Evolutionary conservation across 2,888 invertebrate genomes (phyloP).

Genomic region (Lasioglossum oenotherae): DNA sequence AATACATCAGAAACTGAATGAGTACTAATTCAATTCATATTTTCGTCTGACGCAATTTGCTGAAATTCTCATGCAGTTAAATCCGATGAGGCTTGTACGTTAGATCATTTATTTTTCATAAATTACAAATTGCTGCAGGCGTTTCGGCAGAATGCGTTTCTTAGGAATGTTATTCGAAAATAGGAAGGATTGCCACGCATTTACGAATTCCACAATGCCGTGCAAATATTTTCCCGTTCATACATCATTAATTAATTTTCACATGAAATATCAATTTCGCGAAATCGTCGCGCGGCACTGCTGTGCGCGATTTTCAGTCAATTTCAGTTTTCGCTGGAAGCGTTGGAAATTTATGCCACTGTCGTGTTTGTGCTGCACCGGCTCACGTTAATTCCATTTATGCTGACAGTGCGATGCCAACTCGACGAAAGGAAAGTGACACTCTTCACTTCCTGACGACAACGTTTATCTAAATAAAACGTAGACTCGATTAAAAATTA

Average conservation of each 20-base stretch:
- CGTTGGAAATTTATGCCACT: background rate
- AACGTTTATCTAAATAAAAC: background rate
- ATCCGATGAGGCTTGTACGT: background rate
- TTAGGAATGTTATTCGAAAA: background rate
- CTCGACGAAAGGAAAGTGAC: background rate
- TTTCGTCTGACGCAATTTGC: background rate
- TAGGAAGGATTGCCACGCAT: background rate
- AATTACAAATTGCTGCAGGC: constrained; percentile 21
- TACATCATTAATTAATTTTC: background rate
- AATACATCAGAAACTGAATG: background rate
- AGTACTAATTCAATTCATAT: background rate
- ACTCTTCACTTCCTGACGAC: background rate
- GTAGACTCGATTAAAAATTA: background rate
- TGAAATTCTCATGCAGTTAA: background rate
- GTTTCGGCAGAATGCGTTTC: background rate
- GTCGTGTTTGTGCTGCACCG: background rate
- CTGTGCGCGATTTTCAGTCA: background rate
- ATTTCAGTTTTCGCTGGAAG: background rate
- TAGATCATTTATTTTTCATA: constrained; percentile 27
- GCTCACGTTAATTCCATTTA: background rate
- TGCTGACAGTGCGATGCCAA: background rate
- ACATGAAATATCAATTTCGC: constrained; percentile 1
- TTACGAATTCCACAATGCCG: background rate
- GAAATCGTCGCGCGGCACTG: background rate
- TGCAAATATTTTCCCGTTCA: background rate